Evolutionary conservation across 2,797 vertebrate genomes (phyloP).

Genomic region (Pantherophis alleghaniensis): DNA sequence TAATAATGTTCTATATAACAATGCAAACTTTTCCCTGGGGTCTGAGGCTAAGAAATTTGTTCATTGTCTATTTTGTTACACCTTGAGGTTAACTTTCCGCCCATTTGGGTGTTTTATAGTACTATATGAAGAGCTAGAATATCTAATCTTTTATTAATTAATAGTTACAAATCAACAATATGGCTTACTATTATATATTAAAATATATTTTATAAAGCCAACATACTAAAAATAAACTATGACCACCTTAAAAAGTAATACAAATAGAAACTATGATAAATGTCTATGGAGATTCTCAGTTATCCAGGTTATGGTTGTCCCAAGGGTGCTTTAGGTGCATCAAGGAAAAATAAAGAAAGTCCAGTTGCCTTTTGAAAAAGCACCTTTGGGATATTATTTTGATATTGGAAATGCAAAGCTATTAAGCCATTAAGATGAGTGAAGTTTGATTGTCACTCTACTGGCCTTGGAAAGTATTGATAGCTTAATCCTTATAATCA

Average conservation of each 20-base stretch:
- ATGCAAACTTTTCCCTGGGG: background rate
- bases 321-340: background rate
- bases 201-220: background rate
- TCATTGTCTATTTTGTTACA: slow-evolving; percentile 5
- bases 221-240: background rate
- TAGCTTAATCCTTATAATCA: background rate
- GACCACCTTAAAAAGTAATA: background rate
- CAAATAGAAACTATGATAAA: background rate
- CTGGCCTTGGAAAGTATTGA: background rate
- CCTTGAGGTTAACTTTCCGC: background rate
- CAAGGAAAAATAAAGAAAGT: background rate
- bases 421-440: background rate
- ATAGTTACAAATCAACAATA: slow-evolving; percentile 3
- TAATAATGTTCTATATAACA: slow-evolving; percentile 6
- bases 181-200: background rate
- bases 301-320: background rate
- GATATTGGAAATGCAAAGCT: background rate
- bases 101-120: background rate
- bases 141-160: slow-evolving; percentile 7
- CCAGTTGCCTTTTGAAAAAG: background rate
- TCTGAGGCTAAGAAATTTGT: background rate
- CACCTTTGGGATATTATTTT: background rate
- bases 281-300: background rate
- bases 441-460: background rate
- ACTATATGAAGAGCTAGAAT: background rate